These are phyloP conservation scores for Phymorhynchus buccinoides DNA, from an alignment of 1,140 invertebrate species.

Conservation along the genomic window DNA sequence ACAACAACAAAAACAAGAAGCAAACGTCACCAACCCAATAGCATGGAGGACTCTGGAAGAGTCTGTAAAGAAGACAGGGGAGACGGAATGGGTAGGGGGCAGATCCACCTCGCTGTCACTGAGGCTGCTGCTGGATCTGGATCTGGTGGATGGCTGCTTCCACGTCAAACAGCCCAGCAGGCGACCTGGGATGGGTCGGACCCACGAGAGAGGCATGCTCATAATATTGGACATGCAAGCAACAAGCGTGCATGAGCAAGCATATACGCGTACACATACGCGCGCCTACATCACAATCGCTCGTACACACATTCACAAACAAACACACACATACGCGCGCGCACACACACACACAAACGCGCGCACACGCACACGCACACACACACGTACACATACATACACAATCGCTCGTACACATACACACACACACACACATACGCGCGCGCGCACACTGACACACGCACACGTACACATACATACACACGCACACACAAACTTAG, in stretches of 20 bases:
- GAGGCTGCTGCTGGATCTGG: background rate
- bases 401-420: too few species aligned
- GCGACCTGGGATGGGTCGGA: conserved; percentile 22
- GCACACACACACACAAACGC: too few species aligned
- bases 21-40: background rate
- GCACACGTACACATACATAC: too few species aligned
- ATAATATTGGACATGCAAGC: background rate
- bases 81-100: background rate
- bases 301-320: background rate
- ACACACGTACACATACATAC: too few species aligned
- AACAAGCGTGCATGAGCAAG: too few species aligned
- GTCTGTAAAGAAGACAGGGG: background rate
- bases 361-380: too few species aligned
- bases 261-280: too few species aligned
- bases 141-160: background rate
- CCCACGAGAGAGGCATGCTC: background rate
- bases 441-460: too few species aligned
- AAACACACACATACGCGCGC: background rate
- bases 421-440: too few species aligned
- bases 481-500: too few species aligned
- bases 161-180: conserved; percentile 24
- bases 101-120: background rate
- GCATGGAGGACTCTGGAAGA: background rate
- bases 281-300: background rate
- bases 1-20: too few species aligned